Evolutionary conservation across 2,888 invertebrate species (phyloP), one percentile per base, ranked within the genome.

Genomic region (Oscheius onirici): DNA sequence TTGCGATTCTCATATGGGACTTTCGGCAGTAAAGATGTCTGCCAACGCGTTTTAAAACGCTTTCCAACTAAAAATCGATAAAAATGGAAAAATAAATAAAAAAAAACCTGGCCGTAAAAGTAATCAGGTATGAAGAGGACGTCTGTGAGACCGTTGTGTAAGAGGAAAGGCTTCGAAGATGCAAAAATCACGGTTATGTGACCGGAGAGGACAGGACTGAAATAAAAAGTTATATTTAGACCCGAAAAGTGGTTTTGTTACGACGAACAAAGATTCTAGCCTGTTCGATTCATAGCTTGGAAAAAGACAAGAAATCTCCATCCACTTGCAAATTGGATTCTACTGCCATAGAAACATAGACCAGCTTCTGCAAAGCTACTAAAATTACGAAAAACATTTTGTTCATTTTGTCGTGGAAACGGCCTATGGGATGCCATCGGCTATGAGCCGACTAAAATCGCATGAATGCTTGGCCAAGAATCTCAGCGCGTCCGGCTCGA

Each of bases 141-240:
- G 84, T 91, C 90, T 40, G 90, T 84, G n/a, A 90, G 83, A 13
- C 90, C 90, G 83, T 90, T 90, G 85, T 90, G 90, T 11, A 90
- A 84, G 1, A 89, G 87, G 2, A 91, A 60, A 0, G 89, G 89
- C 11, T 86, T 75, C 22, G 86, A 80, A 49, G 86, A 77, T 15
- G 78, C 75, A 2, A 90, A 74, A 3, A 90, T 75, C 67, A 87
- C 84, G 24, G 77, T 74, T 72, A 90, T 88, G 2, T 13, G 86
- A 82, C 34, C 89, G 83, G 24, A 85, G 61, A 0, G 77, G 69
- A 57, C 78, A 80, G 26, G 71, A 72, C 72, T 82, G 72, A 41
- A 80, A 44, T n/a, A n/a, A n/a, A n/a, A n/a, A n/a, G n/a, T n/a
- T n/a, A n/a, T n/a, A n/a, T n/a, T n/a, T n/a, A n/a, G n/a, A n/a